Conservation (phyloP, 2,888 invertebrate species). For the Apomyelois bistriatella region DNA sequence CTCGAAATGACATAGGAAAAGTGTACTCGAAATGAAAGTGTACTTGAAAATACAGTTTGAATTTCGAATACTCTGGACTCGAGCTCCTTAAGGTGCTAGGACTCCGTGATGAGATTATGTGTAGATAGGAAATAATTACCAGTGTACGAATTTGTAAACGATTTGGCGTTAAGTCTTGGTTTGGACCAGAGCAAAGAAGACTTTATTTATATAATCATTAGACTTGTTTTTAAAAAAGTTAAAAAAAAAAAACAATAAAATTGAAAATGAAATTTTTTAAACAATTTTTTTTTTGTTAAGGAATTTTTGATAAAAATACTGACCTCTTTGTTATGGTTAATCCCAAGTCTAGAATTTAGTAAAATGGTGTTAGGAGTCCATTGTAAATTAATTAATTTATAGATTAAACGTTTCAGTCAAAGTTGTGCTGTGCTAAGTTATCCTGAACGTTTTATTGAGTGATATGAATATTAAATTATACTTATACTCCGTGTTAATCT, state of each 20-base stretch:
- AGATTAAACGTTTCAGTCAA: constrained; percentile 39
- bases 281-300: too few species aligned
- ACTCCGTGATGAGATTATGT: not conserved
- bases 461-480: constrained; percentile 40
- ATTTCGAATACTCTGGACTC: not conserved
- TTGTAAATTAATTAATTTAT: constrained; percentile 4
- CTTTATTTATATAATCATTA: not conserved
- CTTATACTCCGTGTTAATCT: constrained; percentile 44
- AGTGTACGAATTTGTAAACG: not conserved
- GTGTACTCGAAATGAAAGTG: too few species aligned
- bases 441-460: constrained; percentile 52
- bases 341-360: not conserved
- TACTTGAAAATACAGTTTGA: constrained; percentile 36
- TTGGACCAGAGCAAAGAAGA: not conserved
- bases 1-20: too few species aligned
- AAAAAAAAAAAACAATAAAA: too few species aligned
- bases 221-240: not conserved
- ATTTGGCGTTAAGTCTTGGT: not conserved
- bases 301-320: too few species aligned
- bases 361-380: not conserved
- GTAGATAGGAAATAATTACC: not conserved
- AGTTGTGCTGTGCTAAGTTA: constrained; percentile 59
- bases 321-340: not conserved
- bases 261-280: too few species aligned
- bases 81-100: too few species aligned